Evolutionary conservation across 92 coral and sea anemone species (phyloP).

Genomic region (Ricordea florida): DNA sequence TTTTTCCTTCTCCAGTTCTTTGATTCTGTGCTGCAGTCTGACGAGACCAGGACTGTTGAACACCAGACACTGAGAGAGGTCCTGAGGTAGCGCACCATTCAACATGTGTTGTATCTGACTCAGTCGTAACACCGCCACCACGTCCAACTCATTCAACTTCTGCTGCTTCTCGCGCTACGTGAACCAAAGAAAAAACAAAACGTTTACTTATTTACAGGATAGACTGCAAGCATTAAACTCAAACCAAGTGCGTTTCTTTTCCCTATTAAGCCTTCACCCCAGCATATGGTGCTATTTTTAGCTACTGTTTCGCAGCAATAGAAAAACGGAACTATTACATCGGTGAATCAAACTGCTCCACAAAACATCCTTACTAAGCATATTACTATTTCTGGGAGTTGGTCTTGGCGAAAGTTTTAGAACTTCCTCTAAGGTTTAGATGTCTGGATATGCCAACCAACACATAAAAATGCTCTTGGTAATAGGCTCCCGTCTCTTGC

Average conservation of each 20-base stretch:
- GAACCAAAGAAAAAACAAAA: background rate
- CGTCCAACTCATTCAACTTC: slow-evolving; percentile 96
- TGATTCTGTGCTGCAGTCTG: slow-evolving; percentile 84
- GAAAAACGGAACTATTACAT: no score
- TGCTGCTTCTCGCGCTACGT: slow-evolving; percentile 95
- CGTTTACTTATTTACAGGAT: background rate
- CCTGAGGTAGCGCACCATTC: slow-evolving; percentile 82
- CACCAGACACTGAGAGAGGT: slow-evolving; percentile 84
- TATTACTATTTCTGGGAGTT: no score
- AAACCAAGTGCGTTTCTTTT: background rate
- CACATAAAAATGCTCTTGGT: no score
- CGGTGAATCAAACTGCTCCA: no score
- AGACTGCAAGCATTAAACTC: background rate
- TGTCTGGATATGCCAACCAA: no score
- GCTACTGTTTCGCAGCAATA: no score
- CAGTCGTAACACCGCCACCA: slow-evolving; percentile 85
- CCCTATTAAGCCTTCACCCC: background rate
- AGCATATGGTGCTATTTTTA: no score
- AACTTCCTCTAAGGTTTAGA: no score
- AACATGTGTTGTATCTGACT: slow-evolving; percentile 91
- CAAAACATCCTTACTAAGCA: no score
- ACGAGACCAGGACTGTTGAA: slow-evolving; percentile 82
- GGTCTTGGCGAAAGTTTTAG: no score
- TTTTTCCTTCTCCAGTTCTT: slow-evolving; percentile 94
- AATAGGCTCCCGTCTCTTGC: no score